phyloP scores from a whole-genome alignment of 35 echinoderm and acorn worm genomes.

The Holothuria glaberrima region DNA sequence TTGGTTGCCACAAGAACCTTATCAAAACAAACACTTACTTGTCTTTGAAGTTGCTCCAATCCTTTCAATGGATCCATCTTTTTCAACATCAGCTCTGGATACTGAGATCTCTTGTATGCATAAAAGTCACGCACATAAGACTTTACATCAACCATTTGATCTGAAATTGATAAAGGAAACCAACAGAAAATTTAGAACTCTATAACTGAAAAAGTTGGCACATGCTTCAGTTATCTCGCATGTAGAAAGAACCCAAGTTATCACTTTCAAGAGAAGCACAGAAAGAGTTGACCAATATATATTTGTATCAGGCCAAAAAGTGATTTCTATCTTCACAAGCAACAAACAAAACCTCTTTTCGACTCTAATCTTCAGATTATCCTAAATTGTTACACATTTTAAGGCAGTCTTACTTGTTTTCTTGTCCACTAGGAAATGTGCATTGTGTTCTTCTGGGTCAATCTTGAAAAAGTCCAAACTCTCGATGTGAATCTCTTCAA shows the following conservation, averaged over 20 bases:
- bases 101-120: conserved; percentile 87
- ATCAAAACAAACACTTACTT: conserved; percentile 51
- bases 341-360: neutral
- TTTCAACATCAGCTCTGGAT: conserved; percentile 84
- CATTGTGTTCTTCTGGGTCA: conserved; percentile 66
- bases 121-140: conserved; percentile 97
- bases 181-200: too few species aligned
- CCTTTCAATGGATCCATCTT: conserved; percentile 85
- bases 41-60: conserved; percentile 85
- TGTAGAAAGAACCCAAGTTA: neutral
- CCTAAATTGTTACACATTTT: too few species aligned
- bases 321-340: neutral
- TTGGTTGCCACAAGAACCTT: too few species aligned
- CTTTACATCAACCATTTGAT: conserved; percentile 97
- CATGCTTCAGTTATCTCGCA: neutral
- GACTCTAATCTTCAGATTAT: neutral
- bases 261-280: neutral
- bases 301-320: neutral
- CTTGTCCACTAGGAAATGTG: conserved; percentile 98
- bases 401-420: conserved; percentile 87
- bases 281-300: neutral
- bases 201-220: too few species aligned
- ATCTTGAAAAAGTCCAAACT: conserved; percentile 99
- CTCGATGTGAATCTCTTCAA: conserved; percentile 95
- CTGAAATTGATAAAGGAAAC: conserved; percentile 12